phyloP scores from a whole-genome alignment of 2,113 vertebrate genomes.

The Oncorhynchus mykiss region DNA sequence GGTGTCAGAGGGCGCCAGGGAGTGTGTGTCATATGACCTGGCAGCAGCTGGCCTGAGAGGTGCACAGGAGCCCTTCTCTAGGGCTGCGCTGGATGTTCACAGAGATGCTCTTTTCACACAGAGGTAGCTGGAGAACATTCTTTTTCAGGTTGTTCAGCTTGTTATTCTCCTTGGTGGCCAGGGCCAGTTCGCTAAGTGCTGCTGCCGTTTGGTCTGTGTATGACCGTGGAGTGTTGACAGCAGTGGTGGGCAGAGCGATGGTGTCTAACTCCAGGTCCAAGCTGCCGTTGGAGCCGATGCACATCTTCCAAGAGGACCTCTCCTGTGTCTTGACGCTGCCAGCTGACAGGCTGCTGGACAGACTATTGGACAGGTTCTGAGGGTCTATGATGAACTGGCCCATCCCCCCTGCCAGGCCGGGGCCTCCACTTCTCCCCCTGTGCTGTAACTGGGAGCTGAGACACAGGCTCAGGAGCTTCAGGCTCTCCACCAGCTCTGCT shows the following conservation, averaged over 20 bases:
- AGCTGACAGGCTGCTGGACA: constrained; percentile 1
- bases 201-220: constrained; percentile 78
- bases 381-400: constrained; percentile 85
- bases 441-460: constrained; percentile 86
- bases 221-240: constrained; percentile 40
- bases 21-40: constrained; percentile 86
- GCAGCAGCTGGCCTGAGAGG: constrained; percentile 90
- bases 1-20: constrained; percentile 29
- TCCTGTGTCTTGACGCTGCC: constrained; percentile 86
- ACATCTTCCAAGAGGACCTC: constrained; percentile 92
- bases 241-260: constrained; percentile 59
- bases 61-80: constrained; percentile 89
- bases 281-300: constrained; percentile 76
- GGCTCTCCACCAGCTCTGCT: constrained; percentile 87
- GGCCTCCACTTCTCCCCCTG: constrained; percentile 37
- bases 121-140: constrained; percentile 95
- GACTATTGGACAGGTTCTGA: constrained; percentile 70
- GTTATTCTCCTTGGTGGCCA: constrained; percentile 73
- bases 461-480: constrained; percentile 92
- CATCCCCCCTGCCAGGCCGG: neutral
- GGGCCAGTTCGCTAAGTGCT: constrained; percentile 64
- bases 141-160: constrained; percentile 86
- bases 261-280: constrained; percentile 58
- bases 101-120: constrained; percentile 97
- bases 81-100: constrained; percentile 92